Percentiles rank a stretch among this genome's conserved stretches.
Conservation (phyloP, 2,797 vertebrate species). For the Phaenicophaeus curvirostris region DNA sequence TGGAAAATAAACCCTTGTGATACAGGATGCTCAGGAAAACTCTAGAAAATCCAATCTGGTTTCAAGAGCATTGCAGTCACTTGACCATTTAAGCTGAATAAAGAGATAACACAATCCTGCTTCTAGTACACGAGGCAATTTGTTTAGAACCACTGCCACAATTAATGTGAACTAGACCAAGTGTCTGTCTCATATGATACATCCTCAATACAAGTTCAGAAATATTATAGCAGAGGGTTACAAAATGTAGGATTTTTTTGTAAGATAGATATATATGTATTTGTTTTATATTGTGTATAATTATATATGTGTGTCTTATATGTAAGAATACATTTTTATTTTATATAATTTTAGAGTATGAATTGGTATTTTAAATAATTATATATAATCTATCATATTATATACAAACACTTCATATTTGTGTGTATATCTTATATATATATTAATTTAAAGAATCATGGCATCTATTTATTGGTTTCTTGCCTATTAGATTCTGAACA, state of each 20-base stretch:
- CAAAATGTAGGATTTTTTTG: fast-evolving
- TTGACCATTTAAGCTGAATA: neutral
- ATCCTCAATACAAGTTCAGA: neutral
- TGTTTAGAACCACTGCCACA: neutral
- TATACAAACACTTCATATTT: fast-evolving
- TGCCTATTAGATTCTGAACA: neutral
- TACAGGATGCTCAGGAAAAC: neutral
- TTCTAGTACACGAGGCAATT: neutral
- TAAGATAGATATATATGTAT: too few species aligned
- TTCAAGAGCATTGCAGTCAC: neutral
- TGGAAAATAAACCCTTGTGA: neutral
- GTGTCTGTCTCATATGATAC: neutral
- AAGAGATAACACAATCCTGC: neutral
- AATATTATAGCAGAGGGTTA: neutral
- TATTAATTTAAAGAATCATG: neutral
- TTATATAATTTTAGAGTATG: neutral
- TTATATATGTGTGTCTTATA: too few species aligned
- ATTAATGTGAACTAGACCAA: neutral
- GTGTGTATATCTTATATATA: neutral
- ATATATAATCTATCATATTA: too few species aligned
- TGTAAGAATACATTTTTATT: too few species aligned
- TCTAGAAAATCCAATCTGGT: neutral
- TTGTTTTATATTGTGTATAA: neutral
- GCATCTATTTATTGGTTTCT: neutral
- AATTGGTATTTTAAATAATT: neutral